Conservation (phyloP, 2,113 vertebrate genomes). For the Nesoenas mayeri region DNA sequence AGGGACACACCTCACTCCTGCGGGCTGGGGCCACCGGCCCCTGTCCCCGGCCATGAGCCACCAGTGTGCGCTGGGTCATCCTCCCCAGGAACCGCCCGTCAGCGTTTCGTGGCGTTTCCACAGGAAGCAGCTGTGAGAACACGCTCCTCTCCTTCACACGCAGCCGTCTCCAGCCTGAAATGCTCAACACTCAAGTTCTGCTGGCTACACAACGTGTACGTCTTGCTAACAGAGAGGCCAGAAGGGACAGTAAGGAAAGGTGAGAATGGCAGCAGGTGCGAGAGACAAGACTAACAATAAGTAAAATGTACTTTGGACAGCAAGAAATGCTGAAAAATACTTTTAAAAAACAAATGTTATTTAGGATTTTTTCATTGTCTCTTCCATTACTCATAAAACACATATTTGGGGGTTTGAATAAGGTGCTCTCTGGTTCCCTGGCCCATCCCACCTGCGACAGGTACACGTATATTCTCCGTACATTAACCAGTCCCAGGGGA, state of each 20-base stretch:
- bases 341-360: too few species aligned
- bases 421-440: too few species aligned
- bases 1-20: rapidly evolving
- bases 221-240: neutral
- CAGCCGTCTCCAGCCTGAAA: neutral
- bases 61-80: neutral
- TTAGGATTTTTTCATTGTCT: neutral
- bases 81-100: rapidly evolving
- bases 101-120: neutral
- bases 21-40: neutral
- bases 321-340: too few species aligned
- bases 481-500: neutral
- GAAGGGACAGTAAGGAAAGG: neutral
- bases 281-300: neutral
- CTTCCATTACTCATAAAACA: neutral
- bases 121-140: neutral
- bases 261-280: too few species aligned
- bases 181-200: neutral
- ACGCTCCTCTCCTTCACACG: neutral
- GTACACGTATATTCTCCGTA: neutral
- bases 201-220: rapidly evolving
- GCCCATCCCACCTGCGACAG: neutral
- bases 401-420: neutral
- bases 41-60: neutral
- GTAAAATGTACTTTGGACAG: neutral